These are phyloP conservation scores for Sebastes wilsoni DNA, from an alignment of 2,797 vertebrate genomes.

Conservation along the genomic window DNA sequence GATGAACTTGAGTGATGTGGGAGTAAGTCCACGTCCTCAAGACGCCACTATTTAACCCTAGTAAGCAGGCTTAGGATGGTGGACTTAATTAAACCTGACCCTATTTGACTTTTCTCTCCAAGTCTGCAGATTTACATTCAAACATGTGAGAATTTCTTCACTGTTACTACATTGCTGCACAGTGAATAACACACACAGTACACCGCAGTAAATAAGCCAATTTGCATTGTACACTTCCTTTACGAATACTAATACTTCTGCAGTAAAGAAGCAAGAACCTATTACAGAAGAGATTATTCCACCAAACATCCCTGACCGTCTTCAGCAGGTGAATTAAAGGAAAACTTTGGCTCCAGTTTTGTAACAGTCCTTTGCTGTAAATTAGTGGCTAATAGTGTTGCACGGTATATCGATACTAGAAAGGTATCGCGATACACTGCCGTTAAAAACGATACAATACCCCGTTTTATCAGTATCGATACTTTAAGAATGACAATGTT, in stretches of 20 bases:
- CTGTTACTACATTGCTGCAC: neutral
- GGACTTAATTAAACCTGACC: slow-evolving; percentile 44
- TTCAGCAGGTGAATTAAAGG: slow-evolving; percentile 8
- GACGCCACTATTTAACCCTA: slow-evolving; percentile 29
- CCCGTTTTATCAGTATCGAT: too few relatives aligned
- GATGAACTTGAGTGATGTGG: slow-evolving; percentile 23
- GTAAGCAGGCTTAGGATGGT: slow-evolving; percentile 35
- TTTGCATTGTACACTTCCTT: slow-evolving; percentile 12
- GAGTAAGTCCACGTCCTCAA: slow-evolving; percentile 31
- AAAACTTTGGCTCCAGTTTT: neutral
- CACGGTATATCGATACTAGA: too few relatives aligned
- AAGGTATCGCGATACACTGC: too few relatives aligned
- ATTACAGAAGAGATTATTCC: neutral
- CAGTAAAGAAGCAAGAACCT: neutral
- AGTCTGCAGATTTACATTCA: slow-evolving; percentile 20
- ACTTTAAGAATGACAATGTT: too few relatives aligned
- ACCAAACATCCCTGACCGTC: neutral
- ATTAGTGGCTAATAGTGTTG: neutral
- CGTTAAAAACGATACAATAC: too few relatives aligned
- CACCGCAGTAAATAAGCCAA: slow-evolving; percentile 13
- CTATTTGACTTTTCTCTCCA: slow-evolving; percentile 15
- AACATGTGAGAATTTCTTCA: slow-evolving; percentile 12
- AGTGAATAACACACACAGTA: neutral
- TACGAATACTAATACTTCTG: neutral
- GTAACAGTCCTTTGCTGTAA: neutral